Percentiles rank a stretch among this genome's conserved stretches.
phyloP scores from a whole-genome alignment of 2,797 vertebrate genomes.

The Acrossocheilus fasciatus region DNA sequence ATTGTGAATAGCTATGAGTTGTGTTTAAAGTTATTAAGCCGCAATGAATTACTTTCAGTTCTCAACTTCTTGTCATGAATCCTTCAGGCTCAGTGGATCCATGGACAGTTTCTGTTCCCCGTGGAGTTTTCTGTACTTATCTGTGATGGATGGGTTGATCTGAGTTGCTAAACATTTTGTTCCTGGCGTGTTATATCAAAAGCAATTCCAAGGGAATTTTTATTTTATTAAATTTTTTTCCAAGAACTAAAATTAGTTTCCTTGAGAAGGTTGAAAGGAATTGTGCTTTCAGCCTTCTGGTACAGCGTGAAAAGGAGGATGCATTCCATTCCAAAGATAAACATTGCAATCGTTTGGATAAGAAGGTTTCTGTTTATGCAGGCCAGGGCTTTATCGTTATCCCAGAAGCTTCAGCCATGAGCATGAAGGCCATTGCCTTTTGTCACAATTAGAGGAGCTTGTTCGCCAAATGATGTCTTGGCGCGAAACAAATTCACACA shows the following conservation, averaged over 20 bases:
- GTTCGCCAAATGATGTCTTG: slow-evolving; percentile 28
- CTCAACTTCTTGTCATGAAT: neutral
- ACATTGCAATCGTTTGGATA: slow-evolving; percentile 62
- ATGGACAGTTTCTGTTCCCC: slow-evolving; percentile 18
- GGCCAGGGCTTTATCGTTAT: slow-evolving; percentile 36
- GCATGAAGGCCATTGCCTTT: slow-evolving; percentile 54
- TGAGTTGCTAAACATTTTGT: slow-evolving; percentile 18
- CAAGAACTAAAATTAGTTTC: neutral
- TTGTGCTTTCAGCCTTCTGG: slow-evolving; percentile 40
- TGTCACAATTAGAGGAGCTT: slow-evolving; percentile 59
- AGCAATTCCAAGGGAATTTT: neutral
- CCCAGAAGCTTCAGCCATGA: slow-evolving; percentile 45
- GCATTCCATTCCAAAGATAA: slow-evolving; percentile 69
- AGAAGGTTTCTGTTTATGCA: slow-evolving; percentile 58
- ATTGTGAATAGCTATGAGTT: neutral
- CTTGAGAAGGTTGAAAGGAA: neutral
- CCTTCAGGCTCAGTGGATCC: slow-evolving; percentile 8
- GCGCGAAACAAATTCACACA: neutral
- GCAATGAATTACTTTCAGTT: slow-evolving; percentile 6
- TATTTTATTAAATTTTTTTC: no score
- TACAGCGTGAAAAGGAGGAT: slow-evolving; percentile 57
- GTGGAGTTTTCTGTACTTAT: slow-evolving; percentile 1
- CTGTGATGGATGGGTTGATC: slow-evolving; percentile 4
- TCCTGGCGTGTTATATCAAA: slow-evolving; percentile 27
- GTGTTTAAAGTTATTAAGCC: slow-evolving; percentile 3